Base-by-base conservation (phyloP, 1,140 invertebrate species). In the Drosophila sturtevanti region DNA sequence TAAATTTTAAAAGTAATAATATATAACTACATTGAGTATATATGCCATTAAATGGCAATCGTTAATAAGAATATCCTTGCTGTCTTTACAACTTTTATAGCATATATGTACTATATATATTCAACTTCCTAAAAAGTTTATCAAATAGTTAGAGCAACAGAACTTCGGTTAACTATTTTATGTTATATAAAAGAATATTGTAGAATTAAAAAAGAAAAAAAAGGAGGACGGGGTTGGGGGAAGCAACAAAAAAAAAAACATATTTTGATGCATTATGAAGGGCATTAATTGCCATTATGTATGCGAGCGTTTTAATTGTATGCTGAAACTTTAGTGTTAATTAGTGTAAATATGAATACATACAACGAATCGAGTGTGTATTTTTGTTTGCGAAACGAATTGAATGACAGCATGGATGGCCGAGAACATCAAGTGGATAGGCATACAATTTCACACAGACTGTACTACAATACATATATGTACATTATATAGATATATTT, bases 211-310 rank as follows among this genome's bases (percentile, higher is more conserved):
- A 2, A 24, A 24, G 27, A 31, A 31, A 31, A 31, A 31, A 31
- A 31, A 7, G 5, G 27, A 6, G 27, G 27, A 7, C n/a, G n/a
- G n/a, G n/a, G n/a, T n/a, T n/a, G n/a, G n/a, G n/a, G n/a, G n/a
- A n/a, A n/a, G n/a, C n/a, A n/a, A n/a, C n/a, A n/a, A n/a, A n/a
- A 7, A 31, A 31, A 48, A 48, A 48, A 48, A 48, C 41, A 48
- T 48, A 48, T 56, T 56, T 56, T 56, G 35, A 31, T 55, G n/a
- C 12, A 44, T 22, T 63, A 63, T 27, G 63, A 68, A 77, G 61
- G 55, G 65, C 65, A 72, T 78, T 78, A 78, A 78, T 78, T 78
- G 71, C 75, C 74, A 78, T 75, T 78, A 78, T 78, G 69, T 72
- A 56, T 75, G 63, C 41, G 41, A 21, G 41, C 18, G n/a, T 48